phyloP scores from a whole-genome alignment of 1,140 invertebrate species.

The Lepidostoma basale region DNA sequence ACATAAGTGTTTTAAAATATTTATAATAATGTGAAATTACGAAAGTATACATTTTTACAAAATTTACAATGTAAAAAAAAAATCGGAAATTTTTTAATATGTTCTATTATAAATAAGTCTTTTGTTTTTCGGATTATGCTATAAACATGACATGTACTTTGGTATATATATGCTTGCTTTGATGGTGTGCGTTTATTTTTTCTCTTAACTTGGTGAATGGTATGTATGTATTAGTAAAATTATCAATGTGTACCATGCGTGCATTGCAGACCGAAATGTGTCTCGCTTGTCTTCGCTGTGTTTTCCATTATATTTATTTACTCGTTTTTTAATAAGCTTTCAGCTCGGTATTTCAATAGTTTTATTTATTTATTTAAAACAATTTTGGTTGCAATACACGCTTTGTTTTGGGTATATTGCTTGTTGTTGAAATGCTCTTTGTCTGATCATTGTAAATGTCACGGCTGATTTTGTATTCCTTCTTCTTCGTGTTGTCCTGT shows the following conservation, averaged over 20 bases:
- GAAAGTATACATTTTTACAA: too few species aligned
- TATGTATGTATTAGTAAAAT: background rate
- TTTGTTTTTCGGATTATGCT: too few species aligned
- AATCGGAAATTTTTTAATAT: too few species aligned
- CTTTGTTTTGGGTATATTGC: background rate
- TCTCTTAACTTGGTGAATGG: background rate
- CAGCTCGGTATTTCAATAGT: background rate
- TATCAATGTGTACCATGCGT: background rate
- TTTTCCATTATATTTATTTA: conserved; percentile 1
- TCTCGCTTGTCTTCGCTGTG: background rate
- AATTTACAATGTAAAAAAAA: too few species aligned
- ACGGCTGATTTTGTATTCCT: too few species aligned
- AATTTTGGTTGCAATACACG: conserved; percentile 1
- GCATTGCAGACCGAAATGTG: conserved; percentile 8
- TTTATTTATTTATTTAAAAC: background rate
- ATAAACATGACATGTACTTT: too few species aligned
- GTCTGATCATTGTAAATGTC: too few species aligned
- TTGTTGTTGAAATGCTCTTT: too few species aligned
- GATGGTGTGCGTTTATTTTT: conserved; percentile 4
- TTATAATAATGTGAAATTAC: too few species aligned
- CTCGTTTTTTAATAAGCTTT: background rate
- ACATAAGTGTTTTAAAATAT: too few species aligned
- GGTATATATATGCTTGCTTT: conserved; percentile 8
- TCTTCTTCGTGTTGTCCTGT: too few species aligned
- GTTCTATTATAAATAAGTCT: too few species aligned